Conservation (phyloP, 2,113 vertebrate species). For the Catagonus wagneri region DNA sequence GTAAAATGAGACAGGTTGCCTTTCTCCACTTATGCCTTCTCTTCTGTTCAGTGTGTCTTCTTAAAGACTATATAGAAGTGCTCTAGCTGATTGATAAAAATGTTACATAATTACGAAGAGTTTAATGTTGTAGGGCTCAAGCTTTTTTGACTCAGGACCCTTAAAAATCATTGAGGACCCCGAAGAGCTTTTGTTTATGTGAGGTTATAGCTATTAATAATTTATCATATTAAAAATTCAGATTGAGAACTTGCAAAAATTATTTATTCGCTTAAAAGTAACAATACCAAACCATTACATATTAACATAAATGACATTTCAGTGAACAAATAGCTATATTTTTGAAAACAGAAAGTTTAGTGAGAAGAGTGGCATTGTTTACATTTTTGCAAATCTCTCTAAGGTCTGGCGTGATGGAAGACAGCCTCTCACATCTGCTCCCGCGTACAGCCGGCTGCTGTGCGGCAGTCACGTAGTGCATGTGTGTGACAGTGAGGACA, state of each 20-base stretch:
- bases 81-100: constrained; percentile 15
- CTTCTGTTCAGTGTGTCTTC: background rate
- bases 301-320: constrained; percentile 8
- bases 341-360: background rate
- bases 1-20: background rate
- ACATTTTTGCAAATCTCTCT: background rate
- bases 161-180: background rate
- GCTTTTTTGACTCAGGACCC: background rate
- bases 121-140: background rate
- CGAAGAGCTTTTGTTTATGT: background rate
- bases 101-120: background rate
- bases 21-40: background rate
- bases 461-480: background rate
- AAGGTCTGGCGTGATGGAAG: background rate
- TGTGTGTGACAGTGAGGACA: background rate
- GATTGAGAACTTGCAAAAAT: background rate
- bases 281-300: background rate
- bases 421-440: background rate
- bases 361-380: constrained; percentile 2
- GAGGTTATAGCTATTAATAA: background rate
- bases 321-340: background rate
- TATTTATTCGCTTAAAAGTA: background rate
- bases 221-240: constrained; percentile 38
- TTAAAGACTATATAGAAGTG: background rate
- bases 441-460: background rate